A percentile compares a stretch with the other conserved stretches of the same genome.
Evolutionary conservation across 2,113 vertebrate genomes (phyloP).

Genomic region (Brachyhypopomus gauderio): DNA sequence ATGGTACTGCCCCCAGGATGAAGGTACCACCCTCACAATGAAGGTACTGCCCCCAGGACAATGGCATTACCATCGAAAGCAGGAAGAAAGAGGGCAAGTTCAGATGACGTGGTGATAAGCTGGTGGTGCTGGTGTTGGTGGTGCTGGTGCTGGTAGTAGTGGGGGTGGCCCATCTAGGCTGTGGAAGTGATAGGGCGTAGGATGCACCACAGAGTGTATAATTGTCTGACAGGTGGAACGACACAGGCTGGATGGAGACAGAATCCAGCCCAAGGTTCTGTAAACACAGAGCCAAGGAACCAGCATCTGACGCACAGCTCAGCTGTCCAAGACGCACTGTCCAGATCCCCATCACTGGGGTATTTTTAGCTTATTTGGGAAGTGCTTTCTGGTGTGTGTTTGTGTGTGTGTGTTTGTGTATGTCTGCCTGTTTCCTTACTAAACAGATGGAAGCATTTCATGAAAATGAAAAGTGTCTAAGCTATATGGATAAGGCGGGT

Average conservation of each 20-base stretch:
- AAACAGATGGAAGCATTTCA: constrained; percentile 7
- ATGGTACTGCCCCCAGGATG: too few relatives aligned
- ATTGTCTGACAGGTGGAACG: constrained; percentile 47
- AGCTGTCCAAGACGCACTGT: constrained; percentile 1
- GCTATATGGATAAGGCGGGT: too few relatives aligned
- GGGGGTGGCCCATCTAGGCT: constrained; percentile 30
- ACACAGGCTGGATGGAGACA: constrained; percentile 23
- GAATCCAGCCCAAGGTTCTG: constrained; percentile 29
- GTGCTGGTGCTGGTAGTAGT: constrained; percentile 1
- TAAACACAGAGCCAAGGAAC: constrained; percentile 33
- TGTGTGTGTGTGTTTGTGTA: too few relatives aligned
- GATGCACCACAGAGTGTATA: constrained; percentile 29
- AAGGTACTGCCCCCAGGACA: too few relatives aligned
- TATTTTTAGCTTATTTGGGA: not conserved
- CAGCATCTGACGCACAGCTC: constrained; percentile 27
- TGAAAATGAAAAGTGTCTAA: constrained; percentile 33
- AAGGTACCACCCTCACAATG: too few relatives aligned
- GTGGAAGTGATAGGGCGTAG: constrained; percentile 41
- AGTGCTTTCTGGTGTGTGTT: not conserved
- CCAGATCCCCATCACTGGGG: not conserved
- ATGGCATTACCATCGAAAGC: not conserved
- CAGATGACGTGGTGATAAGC: constrained; percentile 19
- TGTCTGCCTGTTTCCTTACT: too few relatives aligned
- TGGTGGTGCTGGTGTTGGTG: constrained; percentile 19
- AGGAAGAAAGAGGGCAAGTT: constrained; percentile 1